Base-by-base conservation (phyloP, 2,113 vertebrate genomes). In the Pandion haliaetus region DNA sequence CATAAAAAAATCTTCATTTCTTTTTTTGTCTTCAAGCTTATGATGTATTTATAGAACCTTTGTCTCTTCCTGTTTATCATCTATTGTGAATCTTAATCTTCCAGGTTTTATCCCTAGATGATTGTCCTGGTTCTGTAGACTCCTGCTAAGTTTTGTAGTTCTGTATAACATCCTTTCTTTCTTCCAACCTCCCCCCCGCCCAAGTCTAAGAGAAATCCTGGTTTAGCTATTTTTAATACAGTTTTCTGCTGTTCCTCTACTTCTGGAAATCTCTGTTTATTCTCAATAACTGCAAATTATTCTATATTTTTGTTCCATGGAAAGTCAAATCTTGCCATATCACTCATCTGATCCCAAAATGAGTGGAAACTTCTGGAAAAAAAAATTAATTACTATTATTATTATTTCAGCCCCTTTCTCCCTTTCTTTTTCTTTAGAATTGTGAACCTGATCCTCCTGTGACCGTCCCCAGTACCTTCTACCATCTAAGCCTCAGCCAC, bases 141-240 rank as follows among this genome's bases (percentile, higher is more conserved):
- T 38, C 14, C 20, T 42, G 14, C 34, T 65, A 71, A 38, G 47
- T 59, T 88, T 29, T 85, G 42, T 62, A 74, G 65, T 38, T 65
- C 31, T 29, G 4, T 34, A 55, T 50, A 12, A 12, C 6, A 49
- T 44, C 4, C 20, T 79, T 77, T 31, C 14, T 52, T 34, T 7
- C 4, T 21, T 20, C n/a, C n/a, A n/a, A n/a, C n/a, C n/a, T n/a
- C n/a, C 5, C 5, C 6, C 13, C 29, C 8, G 1, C 42, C 42
- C 42, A 52, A 28, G 32, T 36, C 21, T 59, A 59, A 49, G 4
- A 44, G 26, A 59, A 65, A 29, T 85, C 17, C 4, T 66, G 3
- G 16, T 59, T 78, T 57, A 78, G 6, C 2, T 38, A 50, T 57
- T 81, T 73, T 74, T 23, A 26, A 80, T 29, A 26, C 19, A 44